phyloP scores from a whole-genome alignment of 2,113 vertebrate species.

The Dromas ardeola region DNA sequence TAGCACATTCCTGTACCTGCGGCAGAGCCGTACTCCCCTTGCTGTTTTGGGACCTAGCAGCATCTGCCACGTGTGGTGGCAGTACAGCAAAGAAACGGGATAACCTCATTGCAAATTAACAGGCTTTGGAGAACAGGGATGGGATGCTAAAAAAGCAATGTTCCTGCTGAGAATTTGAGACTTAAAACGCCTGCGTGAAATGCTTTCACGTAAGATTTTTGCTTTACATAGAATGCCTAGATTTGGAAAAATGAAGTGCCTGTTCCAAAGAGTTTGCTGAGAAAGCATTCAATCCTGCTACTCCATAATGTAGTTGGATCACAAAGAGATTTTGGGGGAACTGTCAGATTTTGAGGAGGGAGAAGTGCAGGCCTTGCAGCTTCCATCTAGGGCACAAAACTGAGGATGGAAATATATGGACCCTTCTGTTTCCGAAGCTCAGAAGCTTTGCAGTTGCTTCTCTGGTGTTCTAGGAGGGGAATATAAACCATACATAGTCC shows the following conservation, averaged over 20 bases:
- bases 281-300: neutral
- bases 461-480: neutral
- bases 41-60: neutral
- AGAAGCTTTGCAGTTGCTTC: neutral
- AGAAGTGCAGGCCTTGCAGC: neutral
- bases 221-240: neutral
- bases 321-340: neutral
- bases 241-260: neutral
- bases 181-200: neutral
- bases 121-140: neutral
- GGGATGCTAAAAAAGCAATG: neutral
- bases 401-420: accelerated
- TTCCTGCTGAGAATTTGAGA: neutral
- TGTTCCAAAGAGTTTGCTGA: neutral
- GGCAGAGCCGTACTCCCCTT: neutral
- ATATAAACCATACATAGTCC: neutral
- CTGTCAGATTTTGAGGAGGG: neutral
- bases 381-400: neutral
- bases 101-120: neutral
- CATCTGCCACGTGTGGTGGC: neutral
- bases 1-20: neutral
- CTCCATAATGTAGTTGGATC: neutral
- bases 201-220: neutral
- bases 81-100: neutral
- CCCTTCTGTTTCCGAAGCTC: neutral